phyloP scores from a whole-genome alignment of 2,113 vertebrate genomes.

The Eptesicus fuscus region DNA sequence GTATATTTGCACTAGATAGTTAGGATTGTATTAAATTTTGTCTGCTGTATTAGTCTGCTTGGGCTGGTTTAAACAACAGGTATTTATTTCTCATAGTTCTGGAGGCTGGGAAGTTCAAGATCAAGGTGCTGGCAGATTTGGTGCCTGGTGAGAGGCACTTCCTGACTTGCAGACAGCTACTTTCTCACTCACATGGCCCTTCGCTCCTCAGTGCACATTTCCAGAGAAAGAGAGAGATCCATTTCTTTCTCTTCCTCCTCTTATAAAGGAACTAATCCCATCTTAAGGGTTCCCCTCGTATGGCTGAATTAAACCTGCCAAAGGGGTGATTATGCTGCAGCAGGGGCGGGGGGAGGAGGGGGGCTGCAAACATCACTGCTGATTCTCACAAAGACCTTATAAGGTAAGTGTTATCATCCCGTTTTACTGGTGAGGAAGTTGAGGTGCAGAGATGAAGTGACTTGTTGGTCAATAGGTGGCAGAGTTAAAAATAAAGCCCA shows the following conservation, averaged over 20 bases:
- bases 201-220: neutral
- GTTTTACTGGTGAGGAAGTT: neutral
- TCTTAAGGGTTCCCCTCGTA: too few relatives aligned
- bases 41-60: neutral
- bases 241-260: neutral
- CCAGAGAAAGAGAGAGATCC: neutral
- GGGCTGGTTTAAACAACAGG: neutral
- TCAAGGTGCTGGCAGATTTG: neutral
- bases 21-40: neutral
- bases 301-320: neutral
- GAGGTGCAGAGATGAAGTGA: neutral
- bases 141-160: neutral
- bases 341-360: rapidly evolving
- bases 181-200: neutral
- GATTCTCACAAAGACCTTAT: neutral
- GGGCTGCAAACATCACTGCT: neutral
- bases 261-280: neutral
- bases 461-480: neutral
- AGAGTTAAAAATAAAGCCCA: neutral
- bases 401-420: neutral
- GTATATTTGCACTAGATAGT: neutral
- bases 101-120: neutral
- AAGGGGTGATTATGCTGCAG: neutral
- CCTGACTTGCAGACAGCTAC: neutral
- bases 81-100: neutral